Percentiles rank a stretch among this genome's conserved stretches.
phyloP scores from a whole-genome alignment of 2,113 vertebrate genomes.

The Elephantulus edwardii region DNA sequence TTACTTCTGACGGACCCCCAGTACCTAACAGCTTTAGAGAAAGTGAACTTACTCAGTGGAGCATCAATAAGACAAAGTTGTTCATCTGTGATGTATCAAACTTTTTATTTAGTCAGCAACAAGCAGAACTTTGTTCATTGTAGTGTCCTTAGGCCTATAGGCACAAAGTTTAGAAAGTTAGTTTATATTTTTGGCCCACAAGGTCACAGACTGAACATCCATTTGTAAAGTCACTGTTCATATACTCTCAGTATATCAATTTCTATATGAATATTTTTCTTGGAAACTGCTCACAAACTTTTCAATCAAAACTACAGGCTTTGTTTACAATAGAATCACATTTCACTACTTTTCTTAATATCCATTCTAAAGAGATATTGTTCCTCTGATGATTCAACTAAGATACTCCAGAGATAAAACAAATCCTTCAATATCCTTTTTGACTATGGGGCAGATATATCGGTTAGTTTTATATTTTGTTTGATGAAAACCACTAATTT shows the following conservation, averaged over 20 bases:
- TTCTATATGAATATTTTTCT: slow-evolving; percentile 70
- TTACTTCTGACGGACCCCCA: not conserved
- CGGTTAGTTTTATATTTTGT: slow-evolving; percentile 7
- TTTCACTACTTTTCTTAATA: slow-evolving; percentile 50
- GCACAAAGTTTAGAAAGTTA: slow-evolving; percentile 32
- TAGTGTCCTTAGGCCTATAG: not conserved
- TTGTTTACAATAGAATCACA: slow-evolving; percentile 38
- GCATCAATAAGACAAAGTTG: slow-evolving; percentile 67
- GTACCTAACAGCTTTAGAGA: not conserved
- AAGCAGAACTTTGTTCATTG: slow-evolving; percentile 41
- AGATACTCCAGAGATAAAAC: slow-evolving; percentile 32
- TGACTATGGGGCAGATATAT: not conserved
- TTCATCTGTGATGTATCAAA: slow-evolving; percentile 70
- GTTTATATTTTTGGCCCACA: slow-evolving; percentile 32
- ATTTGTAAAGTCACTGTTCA: slow-evolving; percentile 60
- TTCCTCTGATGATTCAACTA: slow-evolving; percentile 46
- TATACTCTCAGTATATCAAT: slow-evolving; percentile 50
- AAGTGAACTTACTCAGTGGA: not conserved
- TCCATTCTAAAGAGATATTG: slow-evolving; percentile 57
- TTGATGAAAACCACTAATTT: slow-evolving; percentile 22
- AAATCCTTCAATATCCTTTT: not conserved
- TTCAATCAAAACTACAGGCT: slow-evolving; percentile 39
- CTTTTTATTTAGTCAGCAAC: slow-evolving; percentile 55
- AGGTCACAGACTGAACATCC: slow-evolving; percentile 60
- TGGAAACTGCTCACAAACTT: slow-evolving; percentile 54